Evolutionary conservation across 2,113 vertebrate species (phyloP), one percentile per base, ranked within the genome.

Genomic region (Pelmatolapia mariae): DNA sequence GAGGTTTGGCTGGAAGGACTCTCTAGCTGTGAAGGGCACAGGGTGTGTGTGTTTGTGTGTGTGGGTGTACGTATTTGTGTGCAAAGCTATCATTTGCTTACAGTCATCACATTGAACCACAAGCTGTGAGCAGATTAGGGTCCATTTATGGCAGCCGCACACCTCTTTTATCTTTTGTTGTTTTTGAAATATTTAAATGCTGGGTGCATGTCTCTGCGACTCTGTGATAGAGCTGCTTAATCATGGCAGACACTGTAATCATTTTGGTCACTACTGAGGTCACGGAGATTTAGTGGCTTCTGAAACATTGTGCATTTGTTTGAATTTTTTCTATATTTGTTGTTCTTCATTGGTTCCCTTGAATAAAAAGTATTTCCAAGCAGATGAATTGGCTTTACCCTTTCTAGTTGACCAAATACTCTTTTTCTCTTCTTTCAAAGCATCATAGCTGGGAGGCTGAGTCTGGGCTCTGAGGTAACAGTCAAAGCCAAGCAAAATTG

Each of bases 1-100:
- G 91, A 88, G 84, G 36, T 83, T 81, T 87, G 76, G 79, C 66
- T 85, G 76, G 87, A 92, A 93, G 92, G 91, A 93, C 85, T 90
- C 56, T 82, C 18, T 29, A 85, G 50, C 87, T 84, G 82, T 92
- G 87, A 93, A 93, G 92, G 89, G 68, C 81, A 85, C 15, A 5
- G 15, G 11, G 52, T 93, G 89, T 90, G 83, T 93, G 90, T 95
- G 13, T 92, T 52, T 89, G 45, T 86, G 80, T 84, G 38, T 83
- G 38, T 56, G 36, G 12, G 40, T 43, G 12, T 9, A 43, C 92
- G 85, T 90, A 84, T 93, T 90, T 96, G 24, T 43, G 56, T 84
- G 71, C 47, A 83, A 54, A 47, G 85, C 50, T 86, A 31, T 85
- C 71, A 22, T 31, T 83, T 80, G 22, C 86, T 90, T 45, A 45